Base-by-base conservation (phyloP, 2,797 vertebrate genomes). In the Phoebastria nigripes region DNA sequence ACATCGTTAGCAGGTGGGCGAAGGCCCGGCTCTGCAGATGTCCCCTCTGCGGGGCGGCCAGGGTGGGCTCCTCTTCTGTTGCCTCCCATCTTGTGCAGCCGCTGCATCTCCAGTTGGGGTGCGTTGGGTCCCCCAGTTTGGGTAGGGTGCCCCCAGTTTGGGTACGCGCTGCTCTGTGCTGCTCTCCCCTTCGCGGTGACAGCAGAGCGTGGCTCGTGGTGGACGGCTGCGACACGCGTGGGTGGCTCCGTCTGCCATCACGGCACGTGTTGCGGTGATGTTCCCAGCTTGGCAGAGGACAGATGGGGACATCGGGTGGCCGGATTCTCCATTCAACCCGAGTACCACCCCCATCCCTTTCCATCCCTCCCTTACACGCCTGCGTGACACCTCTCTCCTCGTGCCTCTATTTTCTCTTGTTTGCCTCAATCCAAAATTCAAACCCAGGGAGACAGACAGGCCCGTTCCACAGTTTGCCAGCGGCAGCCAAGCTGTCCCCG, bases 211-310 rank as follows among this genome's bases (percentile, higher is more conserved):
- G 72, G 46, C 46, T 55, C 3, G 0, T 31, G 31, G 26, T 18
- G 62, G 44, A 55, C 18, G 4, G 4, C 51, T 24, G 79, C 15
- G 52, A 12, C 7, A 2, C 2, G 0, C 5, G 0, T 2, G 42
- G n/a, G n/a, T 29, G 65, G 35, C 83, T 22, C 51, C 0, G 0
- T 1, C 42, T 21, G 54, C 54, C 21, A 1, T 9, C 54, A 4
- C 1, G 0, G 11, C 69, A 44, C 9, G 1, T 5, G 5, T 6
- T 37, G 26, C 13, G 6, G 15, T 13, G 84, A 42, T 22, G 37
- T 13, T 29, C 63, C 31, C 78, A 51, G 44, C 65, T 77, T 3
- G 0, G 58, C 1, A 0, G 35, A n/a, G 44, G 28, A n/a, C 3
- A 20, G 66, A 13, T 12, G 20, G 33, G 83, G 33, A 42, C 61